Conservation (phyloP, 2,888 invertebrate species). For the Lasioglossum leucozonium region DNA sequence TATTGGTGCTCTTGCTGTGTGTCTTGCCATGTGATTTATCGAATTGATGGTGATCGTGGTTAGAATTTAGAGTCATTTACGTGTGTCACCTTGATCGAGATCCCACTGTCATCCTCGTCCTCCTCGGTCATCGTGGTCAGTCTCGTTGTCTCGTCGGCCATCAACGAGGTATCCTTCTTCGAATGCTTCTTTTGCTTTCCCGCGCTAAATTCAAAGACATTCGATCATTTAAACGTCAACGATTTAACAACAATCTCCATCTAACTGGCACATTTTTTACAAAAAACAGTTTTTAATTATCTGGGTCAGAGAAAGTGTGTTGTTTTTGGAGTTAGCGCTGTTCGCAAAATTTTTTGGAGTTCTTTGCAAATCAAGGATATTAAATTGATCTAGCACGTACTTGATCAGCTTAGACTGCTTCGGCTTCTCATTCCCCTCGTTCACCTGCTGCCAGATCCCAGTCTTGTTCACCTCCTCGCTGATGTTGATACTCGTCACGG, state of each 20-base stretch:
- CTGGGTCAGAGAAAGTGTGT: no score
- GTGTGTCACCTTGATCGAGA: conserved; percentile 87
- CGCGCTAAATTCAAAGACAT: conserved; percentile 74
- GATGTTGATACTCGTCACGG: conserved; percentile 93
- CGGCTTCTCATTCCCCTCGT: conserved; percentile 88
- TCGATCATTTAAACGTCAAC: not conserved
- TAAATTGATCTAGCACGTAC: conserved; percentile 64
- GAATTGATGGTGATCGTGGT: conserved; percentile 71
- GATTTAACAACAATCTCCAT: not conserved
- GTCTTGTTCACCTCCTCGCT: conserved; percentile 97
- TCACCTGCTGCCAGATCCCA: conserved; percentile 97
- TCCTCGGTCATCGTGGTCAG: conserved; percentile 95
- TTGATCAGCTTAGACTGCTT: conserved; percentile 79
- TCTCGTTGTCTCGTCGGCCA: conserved; percentile 87
- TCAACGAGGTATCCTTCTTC: conserved; percentile 88
- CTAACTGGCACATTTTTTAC: no score
- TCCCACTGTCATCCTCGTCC: conserved; percentile 89
- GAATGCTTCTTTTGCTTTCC: conserved; percentile 89
- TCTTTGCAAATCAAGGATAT: not conserved
- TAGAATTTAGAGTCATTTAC: conserved; percentile 82
- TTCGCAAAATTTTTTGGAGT: no score
- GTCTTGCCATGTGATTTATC: conserved; percentile 73
- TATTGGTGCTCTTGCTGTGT: conserved; percentile 81
- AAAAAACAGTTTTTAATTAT: no score
- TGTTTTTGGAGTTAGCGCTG: no score